Conservation (phyloP, 2,888 invertebrate species). For the Brachyopa scutellaris region DNA sequence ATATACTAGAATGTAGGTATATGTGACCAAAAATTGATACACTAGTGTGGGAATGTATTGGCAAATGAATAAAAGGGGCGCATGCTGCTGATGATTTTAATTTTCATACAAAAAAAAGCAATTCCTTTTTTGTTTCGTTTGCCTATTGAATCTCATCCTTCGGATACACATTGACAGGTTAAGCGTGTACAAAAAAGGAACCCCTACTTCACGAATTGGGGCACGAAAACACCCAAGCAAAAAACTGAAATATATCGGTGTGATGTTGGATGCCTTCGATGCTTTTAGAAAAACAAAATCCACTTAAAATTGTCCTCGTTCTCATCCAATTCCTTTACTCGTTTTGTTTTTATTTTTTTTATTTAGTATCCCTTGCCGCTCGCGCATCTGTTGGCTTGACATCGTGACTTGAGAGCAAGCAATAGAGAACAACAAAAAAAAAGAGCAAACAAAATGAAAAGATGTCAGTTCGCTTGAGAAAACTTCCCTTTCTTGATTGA, state of each 20-base stretch:
- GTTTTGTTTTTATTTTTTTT: not conserved
- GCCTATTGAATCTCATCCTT: not conserved
- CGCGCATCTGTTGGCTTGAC: slow-evolving; percentile 48
- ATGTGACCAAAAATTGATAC: slow-evolving; percentile 42
- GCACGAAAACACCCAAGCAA: too few species aligned
- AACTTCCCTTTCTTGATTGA: slow-evolving; percentile 58
- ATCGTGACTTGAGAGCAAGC: slow-evolving; percentile 37
- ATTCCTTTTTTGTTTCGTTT: slow-evolving; percentile 40
- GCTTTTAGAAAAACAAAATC: slow-evolving; percentile 60
- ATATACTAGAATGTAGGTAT: slow-evolving; percentile 18
- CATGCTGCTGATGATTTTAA: slow-evolving; percentile 63
- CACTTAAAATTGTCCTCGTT: slow-evolving; percentile 57
- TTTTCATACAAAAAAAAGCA: slow-evolving; percentile 57
- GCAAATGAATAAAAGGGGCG: slow-evolving; percentile 43
- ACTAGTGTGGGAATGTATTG: slow-evolving; percentile 50
- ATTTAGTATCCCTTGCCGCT: slow-evolving; percentile 22
- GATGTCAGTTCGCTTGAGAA: slow-evolving; percentile 49
- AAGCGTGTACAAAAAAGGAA: slow-evolving; percentile 33
- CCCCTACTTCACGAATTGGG: too few species aligned
- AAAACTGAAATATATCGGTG: slow-evolving; percentile 2
- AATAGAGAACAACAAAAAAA: slow-evolving; percentile 6
- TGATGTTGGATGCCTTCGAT: slow-evolving; percentile 10
- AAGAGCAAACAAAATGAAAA: slow-evolving; percentile 60
- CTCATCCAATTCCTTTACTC: slow-evolving; percentile 2
- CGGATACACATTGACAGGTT: slow-evolving; percentile 58